Conservation (phyloP, 2,797 vertebrate species). For the Takifugu rubripes region DNA sequence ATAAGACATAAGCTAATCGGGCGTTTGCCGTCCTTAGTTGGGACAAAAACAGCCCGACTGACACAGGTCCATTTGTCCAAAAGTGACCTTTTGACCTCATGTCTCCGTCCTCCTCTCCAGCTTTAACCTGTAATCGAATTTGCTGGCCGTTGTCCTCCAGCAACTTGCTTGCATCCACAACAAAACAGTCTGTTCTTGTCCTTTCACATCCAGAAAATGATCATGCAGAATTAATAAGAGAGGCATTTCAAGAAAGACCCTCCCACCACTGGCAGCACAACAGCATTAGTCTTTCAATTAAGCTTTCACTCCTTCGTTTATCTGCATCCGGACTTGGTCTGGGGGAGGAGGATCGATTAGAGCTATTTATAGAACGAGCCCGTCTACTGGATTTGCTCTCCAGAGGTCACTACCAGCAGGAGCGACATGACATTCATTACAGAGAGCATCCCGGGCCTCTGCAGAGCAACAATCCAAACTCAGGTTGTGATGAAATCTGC, state of each 20-base stretch:
- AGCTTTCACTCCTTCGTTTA: constrained; percentile 33
- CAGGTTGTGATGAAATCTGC: neutral
- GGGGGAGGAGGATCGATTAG: constrained; percentile 32
- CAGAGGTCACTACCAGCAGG: neutral
- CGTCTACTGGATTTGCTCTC: constrained; percentile 37
- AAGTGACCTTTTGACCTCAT: constrained; percentile 38
- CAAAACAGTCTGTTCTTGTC: neutral
- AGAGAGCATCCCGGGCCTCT: neutral
- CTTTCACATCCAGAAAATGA: neutral
- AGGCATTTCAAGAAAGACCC: neutral
- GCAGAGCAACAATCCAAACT: neutral
- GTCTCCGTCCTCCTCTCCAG: constrained; percentile 10
- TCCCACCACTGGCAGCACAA: neutral
- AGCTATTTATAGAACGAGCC: constrained; percentile 64
- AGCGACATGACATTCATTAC: constrained; percentile 15
- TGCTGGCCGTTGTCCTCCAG: constrained; percentile 29
- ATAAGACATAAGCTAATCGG: too few relatives aligned
- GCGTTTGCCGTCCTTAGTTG: too few relatives aligned
- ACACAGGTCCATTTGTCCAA: constrained; percentile 35
- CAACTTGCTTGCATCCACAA: constrained; percentile 1
- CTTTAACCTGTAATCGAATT: constrained; percentile 62
- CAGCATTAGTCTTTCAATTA: constrained; percentile 46
- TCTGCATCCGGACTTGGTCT: constrained; percentile 19
- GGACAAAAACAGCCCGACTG: neutral
- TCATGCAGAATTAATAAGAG: neutral